phyloP scores from a whole-genome alignment of 2,797 vertebrate species.

The Thaleichthys pacificus region DNA sequence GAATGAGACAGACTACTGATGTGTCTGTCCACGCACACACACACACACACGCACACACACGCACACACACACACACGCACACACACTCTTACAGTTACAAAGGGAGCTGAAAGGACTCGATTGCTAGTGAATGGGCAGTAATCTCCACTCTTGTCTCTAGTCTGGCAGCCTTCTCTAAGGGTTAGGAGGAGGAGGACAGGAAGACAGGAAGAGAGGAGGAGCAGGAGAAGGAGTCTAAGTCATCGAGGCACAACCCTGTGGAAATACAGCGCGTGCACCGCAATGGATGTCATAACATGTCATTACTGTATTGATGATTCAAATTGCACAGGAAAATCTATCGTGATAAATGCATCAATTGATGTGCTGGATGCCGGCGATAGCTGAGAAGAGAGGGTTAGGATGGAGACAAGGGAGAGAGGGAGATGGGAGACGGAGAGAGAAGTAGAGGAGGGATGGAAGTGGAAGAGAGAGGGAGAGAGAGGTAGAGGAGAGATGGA shows the following conservation, averaged over 20 bases:
- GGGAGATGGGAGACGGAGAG: too few relatives aligned
- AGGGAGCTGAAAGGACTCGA: conserved; percentile 60
- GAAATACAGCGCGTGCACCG: too few relatives aligned
- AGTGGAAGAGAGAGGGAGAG: neutral
- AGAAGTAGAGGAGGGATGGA: too few relatives aligned
- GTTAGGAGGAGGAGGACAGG: neutral
- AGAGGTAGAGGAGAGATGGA: neutral
- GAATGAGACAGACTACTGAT: conserved; percentile 19
- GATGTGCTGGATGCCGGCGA: too few relatives aligned
- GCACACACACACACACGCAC: neutral
- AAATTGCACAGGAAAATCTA: too few relatives aligned
- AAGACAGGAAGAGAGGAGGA: conserved; percentile 23
- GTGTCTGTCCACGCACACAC: neutral
- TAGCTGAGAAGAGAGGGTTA: too few relatives aligned
- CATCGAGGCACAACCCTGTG: neutral
- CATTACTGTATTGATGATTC: too few relatives aligned
- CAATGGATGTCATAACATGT: too few relatives aligned
- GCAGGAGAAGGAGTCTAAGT: conserved; percentile 22
- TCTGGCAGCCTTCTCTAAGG: conserved; percentile 55
- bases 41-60: neutral
- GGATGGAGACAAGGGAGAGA: too few relatives aligned
- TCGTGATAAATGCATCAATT: too few relatives aligned
- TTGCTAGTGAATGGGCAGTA: conserved; percentile 65
- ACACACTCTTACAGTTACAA: too few relatives aligned
- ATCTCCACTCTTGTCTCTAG: conserved; percentile 67